A percentile compares a stretch with the other conserved stretches of the same genome.
Evolutionary conservation across 2,113 vertebrate species (phyloP).

Genomic region (Semnornis frantzii): DNA sequence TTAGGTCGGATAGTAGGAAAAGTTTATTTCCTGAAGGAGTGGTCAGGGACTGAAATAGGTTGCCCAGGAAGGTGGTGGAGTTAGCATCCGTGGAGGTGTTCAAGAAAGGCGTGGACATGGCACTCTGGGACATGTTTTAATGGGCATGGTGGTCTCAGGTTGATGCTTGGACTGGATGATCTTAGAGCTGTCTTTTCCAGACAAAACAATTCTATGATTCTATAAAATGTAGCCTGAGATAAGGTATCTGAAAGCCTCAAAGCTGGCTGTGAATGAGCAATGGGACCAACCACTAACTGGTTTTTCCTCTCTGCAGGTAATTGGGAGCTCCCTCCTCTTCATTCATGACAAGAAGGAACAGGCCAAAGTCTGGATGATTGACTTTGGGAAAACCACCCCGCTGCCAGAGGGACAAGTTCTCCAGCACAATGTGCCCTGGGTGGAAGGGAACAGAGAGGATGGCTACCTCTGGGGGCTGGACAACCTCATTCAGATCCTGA

Average conservation of each 20-base stretch:
- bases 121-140: no score
- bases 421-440: conserved; percentile 85
- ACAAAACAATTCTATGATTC: no score
- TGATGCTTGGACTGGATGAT: no score
- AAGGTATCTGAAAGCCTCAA: background rate
- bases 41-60: no score
- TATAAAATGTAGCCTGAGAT: background rate
- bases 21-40: no score
- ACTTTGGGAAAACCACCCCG: conserved; percentile 97
- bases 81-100: no score
- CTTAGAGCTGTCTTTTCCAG: no score
- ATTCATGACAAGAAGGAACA: conserved; percentile 92
- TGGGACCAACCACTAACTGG: background rate
- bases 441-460: conserved; percentile 95
- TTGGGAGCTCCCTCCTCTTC: conserved; percentile 97
- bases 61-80: no score
- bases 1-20: no score
- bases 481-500: conserved; percentile 92
- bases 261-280: background rate
- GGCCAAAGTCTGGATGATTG: conserved; percentile 99
- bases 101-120: no score
- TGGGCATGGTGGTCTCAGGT: no score
- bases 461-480: conserved; percentile 95
- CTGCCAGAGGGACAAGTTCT: conserved; percentile 90
- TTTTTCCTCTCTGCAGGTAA: conserved; percentile 81